Percentiles rank a stretch among this genome's conserved stretches.
These are phyloP conservation scores for Plagodis dolabraria DNA, from an alignment of 2,888 invertebrate species.

Conservation along the genomic window DNA sequence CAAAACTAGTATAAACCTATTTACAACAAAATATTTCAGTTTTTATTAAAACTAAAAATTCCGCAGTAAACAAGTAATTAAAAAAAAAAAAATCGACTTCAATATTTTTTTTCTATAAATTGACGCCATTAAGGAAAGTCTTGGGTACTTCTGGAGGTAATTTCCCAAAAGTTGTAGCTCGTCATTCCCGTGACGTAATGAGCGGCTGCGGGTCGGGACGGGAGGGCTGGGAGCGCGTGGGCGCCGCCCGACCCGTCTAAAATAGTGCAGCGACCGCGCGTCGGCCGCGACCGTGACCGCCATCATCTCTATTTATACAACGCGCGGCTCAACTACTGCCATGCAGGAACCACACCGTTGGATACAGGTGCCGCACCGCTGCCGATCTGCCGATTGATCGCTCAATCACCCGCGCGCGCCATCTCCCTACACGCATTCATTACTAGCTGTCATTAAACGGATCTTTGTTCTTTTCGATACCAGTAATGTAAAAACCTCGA, in stretches of 20 bases:
- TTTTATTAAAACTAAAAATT: no score
- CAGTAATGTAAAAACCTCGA: slow-evolving; percentile 18
- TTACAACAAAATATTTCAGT: no score
- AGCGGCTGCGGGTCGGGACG: background rate
- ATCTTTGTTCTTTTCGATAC: background rate
- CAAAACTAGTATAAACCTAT: no score
- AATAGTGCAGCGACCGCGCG: slow-evolving; percentile 58
- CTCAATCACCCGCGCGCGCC: background rate
- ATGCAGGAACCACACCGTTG: slow-evolving; percentile 8
- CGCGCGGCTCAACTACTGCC: slow-evolving; percentile 5
- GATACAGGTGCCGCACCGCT: slow-evolving; percentile 1
- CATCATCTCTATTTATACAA: slow-evolving; percentile 67
- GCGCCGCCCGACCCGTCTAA: slow-evolving; percentile 36
- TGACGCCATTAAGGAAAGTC: no score
- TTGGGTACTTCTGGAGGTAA: background rate
- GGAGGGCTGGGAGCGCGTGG: slow-evolving; percentile 29
- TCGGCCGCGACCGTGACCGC: slow-evolving; percentile 63
- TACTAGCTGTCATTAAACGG: no score
- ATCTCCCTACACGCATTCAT: no score
- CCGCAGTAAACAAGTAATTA: no score
- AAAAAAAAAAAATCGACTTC: no score
- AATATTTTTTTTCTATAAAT: no score
- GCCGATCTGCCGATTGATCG: background rate
- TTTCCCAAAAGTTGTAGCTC: background rate
- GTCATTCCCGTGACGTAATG: slow-evolving; percentile 7